These are phyloP conservation scores for Epinephelus lanceolatus DNA, from an alignment of 2,113 vertebrate genomes.

Conservation along the genomic window DNA sequence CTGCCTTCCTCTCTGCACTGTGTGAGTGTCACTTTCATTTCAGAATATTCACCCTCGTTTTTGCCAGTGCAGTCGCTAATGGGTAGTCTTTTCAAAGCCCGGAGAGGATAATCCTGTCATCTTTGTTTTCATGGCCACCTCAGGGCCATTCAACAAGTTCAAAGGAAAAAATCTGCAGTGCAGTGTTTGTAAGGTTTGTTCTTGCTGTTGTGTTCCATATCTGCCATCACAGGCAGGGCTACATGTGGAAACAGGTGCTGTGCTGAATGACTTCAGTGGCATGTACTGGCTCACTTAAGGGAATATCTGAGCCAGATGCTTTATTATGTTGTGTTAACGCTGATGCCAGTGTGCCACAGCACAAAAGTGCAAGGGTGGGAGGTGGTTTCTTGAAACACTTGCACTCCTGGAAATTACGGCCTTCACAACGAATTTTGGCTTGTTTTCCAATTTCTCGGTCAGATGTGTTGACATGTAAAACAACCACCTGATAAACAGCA, in stretches of 20 bases:
- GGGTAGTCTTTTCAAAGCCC: constrained; percentile 62
- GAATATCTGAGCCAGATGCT: constrained; percentile 67
- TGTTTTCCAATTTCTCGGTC: constrained; percentile 14
- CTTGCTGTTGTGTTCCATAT: constrained; percentile 26
- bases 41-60: constrained; percentile 63
- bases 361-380: constrained; percentile 26
- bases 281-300: constrained; percentile 60
- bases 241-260: constrained; percentile 66
- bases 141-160: constrained; percentile 62
- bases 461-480: constrained; percentile 36
- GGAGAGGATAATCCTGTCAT: constrained; percentile 66
- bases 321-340: constrained; percentile 65
- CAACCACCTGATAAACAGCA: constrained; percentile 23
- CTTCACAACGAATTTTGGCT: constrained; percentile 23
- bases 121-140: constrained; percentile 71
- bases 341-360: constrained; percentile 46
- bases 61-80: constrained; percentile 66
- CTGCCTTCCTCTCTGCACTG: constrained; percentile 49
- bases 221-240: constrained; percentile 36
- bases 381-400: constrained; percentile 34
- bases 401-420: constrained; percentile 26
- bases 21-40: constrained; percentile 70
- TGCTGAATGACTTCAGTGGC: constrained; percentile 56
- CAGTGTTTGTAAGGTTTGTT: constrained; percentile 42
- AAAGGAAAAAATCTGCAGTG: constrained; percentile 43